A percentile compares a stretch with the other conserved stretches of the same genome.
These are phyloP conservation scores for Acipenser ruthenus DNA, from an alignment of 2,797 vertebrate species.

Conservation along the genomic window DNA sequence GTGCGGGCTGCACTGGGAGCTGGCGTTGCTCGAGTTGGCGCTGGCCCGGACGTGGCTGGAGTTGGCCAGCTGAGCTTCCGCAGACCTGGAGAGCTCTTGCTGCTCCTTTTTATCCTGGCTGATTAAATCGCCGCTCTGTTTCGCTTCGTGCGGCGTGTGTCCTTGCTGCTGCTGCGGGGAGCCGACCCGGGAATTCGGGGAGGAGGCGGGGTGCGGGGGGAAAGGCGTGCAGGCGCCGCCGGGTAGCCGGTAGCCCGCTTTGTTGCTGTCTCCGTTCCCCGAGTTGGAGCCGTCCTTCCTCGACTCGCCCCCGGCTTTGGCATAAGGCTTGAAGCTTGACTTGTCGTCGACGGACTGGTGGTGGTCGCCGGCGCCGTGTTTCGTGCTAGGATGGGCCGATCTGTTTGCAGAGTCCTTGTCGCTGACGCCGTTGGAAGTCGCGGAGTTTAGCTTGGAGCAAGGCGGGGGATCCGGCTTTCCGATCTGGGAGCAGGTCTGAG, in stretches of 20 bases:
- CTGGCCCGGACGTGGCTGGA: conserved; percentile 59
- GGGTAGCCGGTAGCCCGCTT: conserved; percentile 80
- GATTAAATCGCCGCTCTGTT: conserved; percentile 46
- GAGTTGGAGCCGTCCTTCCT: conserved; percentile 72
- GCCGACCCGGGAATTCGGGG: conserved; percentile 57
- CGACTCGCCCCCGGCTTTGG: conserved; percentile 69
- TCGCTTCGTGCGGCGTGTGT: conserved; percentile 57
- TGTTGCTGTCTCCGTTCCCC: conserved; percentile 59
- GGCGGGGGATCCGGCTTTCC: conserved; percentile 91
- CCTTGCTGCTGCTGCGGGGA: conserved; percentile 59
- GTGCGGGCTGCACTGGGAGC: conserved; percentile 63
- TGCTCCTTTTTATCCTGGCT: conserved; percentile 55
- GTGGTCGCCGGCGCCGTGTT: conserved; percentile 61
- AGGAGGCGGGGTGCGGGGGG: conserved; percentile 63
- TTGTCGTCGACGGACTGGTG: conserved; percentile 80
- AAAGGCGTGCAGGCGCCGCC: conserved; percentile 73
- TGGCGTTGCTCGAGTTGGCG: conserved; percentile 64
- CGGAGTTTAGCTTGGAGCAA: conserved; percentile 82
- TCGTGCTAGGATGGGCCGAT: conserved; percentile 49
- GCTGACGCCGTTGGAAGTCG: conserved; percentile 60
- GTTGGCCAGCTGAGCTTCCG: conserved; percentile 61
- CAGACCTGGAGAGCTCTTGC: conserved; percentile 33
- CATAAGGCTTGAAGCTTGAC: conserved; percentile 96
- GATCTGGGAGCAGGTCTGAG: conserved; percentile 96
- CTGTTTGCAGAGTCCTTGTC: conserved; percentile 72